Evolutionary conservation across 1,140 invertebrate species (phyloP), one percentile per base, ranked within the genome.

Genomic region (Daktulosphaira vitifoliae): DNA sequence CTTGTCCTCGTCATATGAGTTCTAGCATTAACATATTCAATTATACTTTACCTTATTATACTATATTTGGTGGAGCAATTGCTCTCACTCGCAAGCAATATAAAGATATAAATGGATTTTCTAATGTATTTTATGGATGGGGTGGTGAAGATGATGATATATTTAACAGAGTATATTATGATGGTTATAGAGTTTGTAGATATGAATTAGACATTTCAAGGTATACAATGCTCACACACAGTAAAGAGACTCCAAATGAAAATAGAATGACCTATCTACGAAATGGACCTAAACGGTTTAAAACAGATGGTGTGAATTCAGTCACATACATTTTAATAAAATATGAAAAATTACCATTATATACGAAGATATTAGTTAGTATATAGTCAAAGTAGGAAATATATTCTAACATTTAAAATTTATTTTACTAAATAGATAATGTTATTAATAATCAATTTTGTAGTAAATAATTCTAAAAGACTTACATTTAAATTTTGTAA

Each of bases 101-200:
- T 74, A 78, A 83, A 65, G 74, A 76, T 68, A 83, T 92, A 2
- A 97, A 98, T 78, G 94, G 95, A 2, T 96, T 95, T 80, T 91
- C 90, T 13, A 96, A 95, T 77, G 74, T 83, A 23, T 95, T 88
- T 76, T 91, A 83, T 79, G 91, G 89, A 0, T 92, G 87, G 88
- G 89, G 83, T 65, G 90, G 87, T 39, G 90, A 94, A 77, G 90
- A 94, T 76, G 92, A 95, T 77, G 92, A 97, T 74, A 70, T 71
- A 70, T 75, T 67, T 70, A 76, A 73, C 39, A 75, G 86, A 39
- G 72, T 88, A 38, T 72, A 76, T 25, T 69, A 73, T 42, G 72
- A 77, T 67, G 75, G 79, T 23, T 73, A 83, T 15, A 75, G 80
- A 70, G 77, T 88, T 13, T 83, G 80, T 68, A 79, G 88, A 68